These are phyloP conservation scores for Matsumyia berberina DNA, from an alignment of 2,888 invertebrate species.

Conservation along the genomic window DNA sequence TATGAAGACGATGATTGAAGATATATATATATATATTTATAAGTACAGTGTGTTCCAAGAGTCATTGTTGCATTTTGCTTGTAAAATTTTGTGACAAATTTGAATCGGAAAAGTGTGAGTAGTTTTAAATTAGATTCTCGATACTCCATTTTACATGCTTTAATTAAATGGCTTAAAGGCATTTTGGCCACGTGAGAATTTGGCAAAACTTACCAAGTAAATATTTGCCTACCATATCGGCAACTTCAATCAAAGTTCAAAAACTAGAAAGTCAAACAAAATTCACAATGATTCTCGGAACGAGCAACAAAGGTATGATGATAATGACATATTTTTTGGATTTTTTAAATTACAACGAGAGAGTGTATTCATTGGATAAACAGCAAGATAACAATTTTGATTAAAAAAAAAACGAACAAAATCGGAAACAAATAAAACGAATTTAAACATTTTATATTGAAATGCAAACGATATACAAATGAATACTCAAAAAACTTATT, in stretches of 20 bases:
- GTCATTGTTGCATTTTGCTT: conserved; percentile 10
- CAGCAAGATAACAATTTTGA: conserved; percentile 60
- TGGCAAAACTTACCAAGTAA: too few relatives aligned
- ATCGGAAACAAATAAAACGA: conserved; percentile 17
- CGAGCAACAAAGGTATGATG: conserved; percentile 11
- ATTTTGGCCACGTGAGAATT: too few relatives aligned
- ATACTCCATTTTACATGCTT: too few relatives aligned
- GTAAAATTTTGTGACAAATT: too few relatives aligned
- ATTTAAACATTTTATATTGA: conserved; percentile 42
- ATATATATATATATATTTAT: conserved; percentile 57
- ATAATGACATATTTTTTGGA: conserved; percentile 12
- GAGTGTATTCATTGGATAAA: conserved; percentile 42
- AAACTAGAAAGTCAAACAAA: background rate
- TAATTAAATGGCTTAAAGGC: background rate
- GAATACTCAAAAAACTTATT: conserved; percentile 17
- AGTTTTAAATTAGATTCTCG: too few relatives aligned
- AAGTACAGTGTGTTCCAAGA: conserved; percentile 43
- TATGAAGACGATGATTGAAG: conserved; percentile 71
- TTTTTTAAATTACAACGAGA: conserved; percentile 53
- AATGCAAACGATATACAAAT: conserved; percentile 69
- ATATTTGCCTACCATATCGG: too few relatives aligned
- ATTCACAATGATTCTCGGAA: conserved; percentile 22
- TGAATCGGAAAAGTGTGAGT: too few relatives aligned
- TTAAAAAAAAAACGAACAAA: conserved; percentile 31
- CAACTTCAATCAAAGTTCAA: too few relatives aligned